These are phyloP conservation scores for Polypterus bichir DNA, from an alignment of 2,113 vertebrate genomes.

Conservation along the genomic window DNA sequence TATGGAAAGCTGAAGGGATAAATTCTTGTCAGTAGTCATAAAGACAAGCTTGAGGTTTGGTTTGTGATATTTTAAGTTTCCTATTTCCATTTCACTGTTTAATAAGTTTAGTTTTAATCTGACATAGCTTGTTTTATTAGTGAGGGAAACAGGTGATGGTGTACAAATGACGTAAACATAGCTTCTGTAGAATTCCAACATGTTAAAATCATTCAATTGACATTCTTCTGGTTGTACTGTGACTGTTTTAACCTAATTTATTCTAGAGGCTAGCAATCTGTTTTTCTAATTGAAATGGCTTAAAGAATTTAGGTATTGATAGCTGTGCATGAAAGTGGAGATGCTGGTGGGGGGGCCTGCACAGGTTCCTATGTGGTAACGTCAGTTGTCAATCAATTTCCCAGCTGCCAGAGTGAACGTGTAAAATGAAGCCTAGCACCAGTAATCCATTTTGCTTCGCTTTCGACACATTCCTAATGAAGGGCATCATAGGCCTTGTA, in stretches of 20 bases:
- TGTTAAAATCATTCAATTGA: constrained; percentile 8
- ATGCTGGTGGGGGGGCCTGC: constrained; percentile 22
- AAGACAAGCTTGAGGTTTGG: too few species aligned
- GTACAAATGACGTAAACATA: constrained; percentile 19
- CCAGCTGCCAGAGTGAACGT: constrained; percentile 35
- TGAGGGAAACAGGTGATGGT: constrained; percentile 12
- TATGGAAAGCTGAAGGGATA: too few species aligned
- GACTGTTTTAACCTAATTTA: constrained; percentile 24
- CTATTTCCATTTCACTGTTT: too few species aligned
- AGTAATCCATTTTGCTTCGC: constrained; percentile 30
- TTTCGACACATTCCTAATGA: constrained; percentile 35
- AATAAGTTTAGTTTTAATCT: constrained; percentile 17
- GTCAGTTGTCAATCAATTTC: constrained; percentile 43
- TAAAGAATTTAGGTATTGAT: constrained; percentile 41
- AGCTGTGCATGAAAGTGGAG: constrained; percentile 55
- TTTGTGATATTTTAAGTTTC: too few species aligned
- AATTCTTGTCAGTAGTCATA: too few species aligned
- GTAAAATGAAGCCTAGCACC: constrained; percentile 15
- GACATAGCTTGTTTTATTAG: constrained; percentile 28
- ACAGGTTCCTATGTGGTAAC: constrained; percentile 41
- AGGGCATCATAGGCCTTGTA: constrained; percentile 28
- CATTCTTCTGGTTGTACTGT: constrained; percentile 4
- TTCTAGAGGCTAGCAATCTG: constrained; percentile 30
- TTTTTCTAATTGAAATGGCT: constrained; percentile 44
- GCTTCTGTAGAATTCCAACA: constrained; percentile 19